phyloP scores from a whole-genome alignment of 2,888 invertebrate genomes.

The Geotrupes spiniger region DNA sequence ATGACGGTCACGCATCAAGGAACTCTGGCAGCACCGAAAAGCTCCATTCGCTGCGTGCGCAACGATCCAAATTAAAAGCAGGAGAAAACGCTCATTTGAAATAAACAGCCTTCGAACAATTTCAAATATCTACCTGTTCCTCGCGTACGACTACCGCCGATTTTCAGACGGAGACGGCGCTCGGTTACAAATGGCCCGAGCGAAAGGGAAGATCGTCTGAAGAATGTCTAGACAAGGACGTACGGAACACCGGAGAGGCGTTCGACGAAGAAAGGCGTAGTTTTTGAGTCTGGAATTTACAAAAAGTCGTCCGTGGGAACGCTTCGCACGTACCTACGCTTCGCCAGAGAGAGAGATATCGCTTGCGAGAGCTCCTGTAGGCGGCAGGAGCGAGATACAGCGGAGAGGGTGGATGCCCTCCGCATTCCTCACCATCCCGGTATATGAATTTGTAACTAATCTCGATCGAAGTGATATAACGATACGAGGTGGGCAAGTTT shows the following conservation, averaged over 20 bases:
- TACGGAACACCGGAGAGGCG: slow-evolving; percentile 26
- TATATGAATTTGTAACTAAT: slow-evolving; percentile 38
- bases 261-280: slow-evolving; percentile 37
- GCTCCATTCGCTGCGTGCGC: not conserved
- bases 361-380: not conserved
- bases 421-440: slow-evolving; percentile 40
- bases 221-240: slow-evolving; percentile 45
- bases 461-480: slow-evolving; percentile 27
- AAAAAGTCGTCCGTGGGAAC: slow-evolving; percentile 50
- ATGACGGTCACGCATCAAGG: too few species aligned
- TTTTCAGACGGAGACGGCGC: slow-evolving; percentile 15
- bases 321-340: slow-evolving; percentile 41
- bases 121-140: slow-evolving; percentile 25
- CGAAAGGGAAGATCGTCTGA: slow-evolving; percentile 33
- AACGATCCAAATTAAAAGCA: not conserved
- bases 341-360: slow-evolving; percentile 16
- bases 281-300: slow-evolving; percentile 46
- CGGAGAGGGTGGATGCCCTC: slow-evolving; percentile 27
- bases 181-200: slow-evolving; percentile 22
- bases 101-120: slow-evolving; percentile 5
- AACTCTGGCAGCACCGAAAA: not conserved
- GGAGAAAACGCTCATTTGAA: too few species aligned
- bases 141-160: slow-evolving; percentile 23
- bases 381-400: slow-evolving; percentile 18
- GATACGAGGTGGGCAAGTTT: slow-evolving; percentile 27